phyloP scores from a whole-genome alignment of 2,113 vertebrate genomes.

The Gymnarchus niloticus region DNA sequence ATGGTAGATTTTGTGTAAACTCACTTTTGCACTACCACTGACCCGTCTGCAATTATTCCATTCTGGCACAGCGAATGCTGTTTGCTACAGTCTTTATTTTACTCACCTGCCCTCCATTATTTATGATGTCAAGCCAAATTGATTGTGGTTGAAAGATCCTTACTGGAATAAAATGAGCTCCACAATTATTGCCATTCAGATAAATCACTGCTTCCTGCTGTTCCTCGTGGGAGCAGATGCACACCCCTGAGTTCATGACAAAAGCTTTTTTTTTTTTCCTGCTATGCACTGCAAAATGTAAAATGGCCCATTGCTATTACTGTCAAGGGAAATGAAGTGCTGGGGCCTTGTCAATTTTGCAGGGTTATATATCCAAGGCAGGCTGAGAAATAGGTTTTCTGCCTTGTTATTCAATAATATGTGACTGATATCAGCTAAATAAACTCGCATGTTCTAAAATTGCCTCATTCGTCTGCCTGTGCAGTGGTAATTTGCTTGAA shows the following conservation, averaged over 20 bases:
- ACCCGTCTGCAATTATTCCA: slow-evolving; percentile 31
- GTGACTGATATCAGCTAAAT: slow-evolving; percentile 8
- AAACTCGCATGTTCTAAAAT: neutral
- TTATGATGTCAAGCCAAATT: slow-evolving; percentile 67
- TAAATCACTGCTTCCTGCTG: slow-evolving; percentile 57
- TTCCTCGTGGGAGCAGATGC: slow-evolving; percentile 46
- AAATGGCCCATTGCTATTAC: slow-evolving; percentile 42
- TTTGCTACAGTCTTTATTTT: slow-evolving; percentile 27
- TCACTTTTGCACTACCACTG: neutral
- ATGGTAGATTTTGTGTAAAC: neutral
- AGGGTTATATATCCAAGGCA: slow-evolving; percentile 9
- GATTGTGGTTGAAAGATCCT: slow-evolving; percentile 72
- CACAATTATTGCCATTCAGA: slow-evolving; percentile 65
- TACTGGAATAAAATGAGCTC: slow-evolving; percentile 73
- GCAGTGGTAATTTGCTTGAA: neutral
- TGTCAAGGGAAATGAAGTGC: slow-evolving; percentile 35
- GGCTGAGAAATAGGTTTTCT: slow-evolving; percentile 13
- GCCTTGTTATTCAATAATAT: slow-evolving; percentile 10
- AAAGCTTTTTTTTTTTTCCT: slow-evolving; percentile 40
- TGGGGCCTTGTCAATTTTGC: slow-evolving; percentile 18
- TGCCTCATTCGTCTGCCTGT: neutral
- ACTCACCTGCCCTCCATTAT: slow-evolving; percentile 65
- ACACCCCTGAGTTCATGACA: slow-evolving; percentile 51
- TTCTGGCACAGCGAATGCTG: slow-evolving; percentile 47
- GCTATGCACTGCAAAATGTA: slow-evolving; percentile 33